phyloP scores from a whole-genome alignment of 2,113 vertebrate species.

The Pampusana beccarii region DNA sequence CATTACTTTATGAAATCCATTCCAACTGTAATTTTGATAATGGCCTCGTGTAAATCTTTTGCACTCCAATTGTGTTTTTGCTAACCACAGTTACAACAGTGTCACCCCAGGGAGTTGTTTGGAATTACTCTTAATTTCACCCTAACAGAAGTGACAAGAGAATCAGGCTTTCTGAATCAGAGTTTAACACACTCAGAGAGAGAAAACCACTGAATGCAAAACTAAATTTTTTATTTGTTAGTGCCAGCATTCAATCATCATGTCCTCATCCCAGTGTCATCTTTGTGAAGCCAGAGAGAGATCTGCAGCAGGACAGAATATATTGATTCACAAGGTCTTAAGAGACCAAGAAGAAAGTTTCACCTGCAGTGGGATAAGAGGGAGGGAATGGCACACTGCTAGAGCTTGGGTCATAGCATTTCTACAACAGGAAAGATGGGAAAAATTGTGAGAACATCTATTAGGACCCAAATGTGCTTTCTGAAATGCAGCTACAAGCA shows the following conservation, averaged over 20 bases:
- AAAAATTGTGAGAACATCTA: background rate
- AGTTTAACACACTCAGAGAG: background rate
- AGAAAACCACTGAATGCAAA: background rate
- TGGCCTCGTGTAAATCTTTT: background rate
- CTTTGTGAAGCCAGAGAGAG: background rate
- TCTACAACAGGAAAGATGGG: background rate
- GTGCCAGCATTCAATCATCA: background rate
- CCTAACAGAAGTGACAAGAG: background rate
- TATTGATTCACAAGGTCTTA: background rate
- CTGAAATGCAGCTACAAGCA: conserved; percentile 10
- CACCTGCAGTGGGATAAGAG: background rate
- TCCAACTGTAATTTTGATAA: background rate
- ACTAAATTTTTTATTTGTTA: background rate
- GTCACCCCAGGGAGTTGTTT: background rate
- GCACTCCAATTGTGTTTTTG: background rate
- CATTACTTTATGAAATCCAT: background rate
- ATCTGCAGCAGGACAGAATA: background rate
- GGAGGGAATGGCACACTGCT: background rate
- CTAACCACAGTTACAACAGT: background rate
- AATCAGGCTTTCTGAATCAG: background rate
- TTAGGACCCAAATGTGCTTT: background rate
- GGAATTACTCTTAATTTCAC: background rate
- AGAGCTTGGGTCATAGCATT: background rate
- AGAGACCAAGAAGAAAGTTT: background rate
- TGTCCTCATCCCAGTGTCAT: background rate